Percentiles rank a stretch among this genome's conserved stretches.
These are phyloP conservation scores for Psittacus erithacus DNA, from an alignment of 2,113 vertebrate genomes.

Conservation along the genomic window DNA sequence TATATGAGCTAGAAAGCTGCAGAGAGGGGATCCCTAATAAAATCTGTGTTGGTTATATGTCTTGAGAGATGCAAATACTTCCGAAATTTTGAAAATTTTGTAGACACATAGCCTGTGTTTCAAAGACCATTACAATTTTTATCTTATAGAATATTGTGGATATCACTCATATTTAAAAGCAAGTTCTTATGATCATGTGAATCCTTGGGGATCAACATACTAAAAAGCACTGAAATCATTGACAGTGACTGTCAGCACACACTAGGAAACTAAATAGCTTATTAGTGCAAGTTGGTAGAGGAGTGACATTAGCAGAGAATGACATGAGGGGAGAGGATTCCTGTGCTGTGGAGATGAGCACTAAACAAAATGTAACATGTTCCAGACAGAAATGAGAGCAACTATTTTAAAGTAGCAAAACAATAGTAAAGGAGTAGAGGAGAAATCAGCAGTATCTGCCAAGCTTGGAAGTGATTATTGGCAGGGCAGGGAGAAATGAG, in stretches of 20 bases:
- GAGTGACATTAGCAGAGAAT: background rate
- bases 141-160: background rate
- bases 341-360: background rate
- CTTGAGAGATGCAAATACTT: background rate
- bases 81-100: background rate
- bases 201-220: background rate
- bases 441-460: background rate
- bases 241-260: background rate
- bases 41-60: fast-evolving
- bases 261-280: background rate
- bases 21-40: background rate
- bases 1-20: background rate
- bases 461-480: background rate
- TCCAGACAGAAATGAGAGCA: background rate
- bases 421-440: background rate
- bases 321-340: background rate
- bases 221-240: background rate
- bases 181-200: background rate
- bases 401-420: background rate
- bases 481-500: background rate
- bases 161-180: background rate
- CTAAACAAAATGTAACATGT: background rate
- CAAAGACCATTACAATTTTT: background rate
- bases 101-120: background rate
- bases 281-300: background rate